Conservation (phyloP, 2,797 vertebrate species). For the Falco novaeseelandiae region DNA sequence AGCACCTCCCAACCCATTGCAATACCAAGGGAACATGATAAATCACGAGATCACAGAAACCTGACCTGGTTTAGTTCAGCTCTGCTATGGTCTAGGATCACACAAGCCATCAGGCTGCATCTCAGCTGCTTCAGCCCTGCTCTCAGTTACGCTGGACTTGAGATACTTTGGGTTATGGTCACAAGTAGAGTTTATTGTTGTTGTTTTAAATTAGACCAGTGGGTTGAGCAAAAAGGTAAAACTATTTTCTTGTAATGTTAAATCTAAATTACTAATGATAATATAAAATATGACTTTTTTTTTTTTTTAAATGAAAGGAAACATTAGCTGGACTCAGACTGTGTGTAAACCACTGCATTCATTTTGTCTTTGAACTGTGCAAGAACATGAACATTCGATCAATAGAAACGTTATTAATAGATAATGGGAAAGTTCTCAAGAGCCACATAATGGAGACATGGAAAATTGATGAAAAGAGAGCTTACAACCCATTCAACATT, state of each 20-base stretch:
- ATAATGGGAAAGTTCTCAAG: background rate
- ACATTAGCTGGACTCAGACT: background rate
- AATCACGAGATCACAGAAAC: background rate
- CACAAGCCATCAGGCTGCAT: background rate
- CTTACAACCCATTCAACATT: background rate
- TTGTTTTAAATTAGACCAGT: background rate
- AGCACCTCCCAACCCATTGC: background rate
- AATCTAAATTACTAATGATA: background rate
- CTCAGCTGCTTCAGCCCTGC: background rate
- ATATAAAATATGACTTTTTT: background rate
- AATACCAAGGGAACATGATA: background rate
- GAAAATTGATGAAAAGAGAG: background rate
- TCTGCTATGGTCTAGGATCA: background rate
- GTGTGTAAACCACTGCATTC: background rate
- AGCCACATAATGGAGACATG: background rate
- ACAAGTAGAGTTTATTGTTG: background rate
- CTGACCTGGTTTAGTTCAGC: background rate
- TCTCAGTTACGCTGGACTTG: background rate
- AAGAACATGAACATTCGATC: background rate
- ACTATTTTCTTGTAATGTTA: background rate
- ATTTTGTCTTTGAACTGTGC: slow-evolving; percentile 1
- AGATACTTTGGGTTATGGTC: background rate
- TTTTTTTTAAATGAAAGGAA: background rate
- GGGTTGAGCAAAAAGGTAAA: background rate
- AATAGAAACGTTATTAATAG: slow-evolving; percentile 35